Conservation (phyloP, 2,888 invertebrate genomes). For the Gonocerus acuteangulatus region DNA sequence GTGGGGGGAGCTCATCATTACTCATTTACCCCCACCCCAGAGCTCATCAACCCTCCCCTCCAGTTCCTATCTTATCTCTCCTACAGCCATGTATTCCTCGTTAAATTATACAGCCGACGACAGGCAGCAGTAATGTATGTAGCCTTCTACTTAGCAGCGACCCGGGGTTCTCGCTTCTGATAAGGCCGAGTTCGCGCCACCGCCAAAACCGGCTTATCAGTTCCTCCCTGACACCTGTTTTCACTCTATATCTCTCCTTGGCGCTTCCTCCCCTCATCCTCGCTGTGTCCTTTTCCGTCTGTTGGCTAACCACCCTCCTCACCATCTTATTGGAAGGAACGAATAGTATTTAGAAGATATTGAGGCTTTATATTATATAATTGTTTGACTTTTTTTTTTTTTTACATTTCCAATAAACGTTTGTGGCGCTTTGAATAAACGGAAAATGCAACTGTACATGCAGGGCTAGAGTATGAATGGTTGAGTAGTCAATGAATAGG, state of each 20-base stretch:
- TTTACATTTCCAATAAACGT: too few relatives aligned
- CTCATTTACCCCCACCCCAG: slow-evolving; percentile 27
- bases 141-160: slow-evolving; percentile 23
- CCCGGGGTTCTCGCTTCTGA: not conserved
- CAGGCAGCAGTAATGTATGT: slow-evolving; percentile 25
- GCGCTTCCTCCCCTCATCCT: not conserved
- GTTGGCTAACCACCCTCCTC: too few relatives aligned
- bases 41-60: slow-evolving; percentile 6
- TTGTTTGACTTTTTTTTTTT: too few relatives aligned
- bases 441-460: too few relatives aligned
- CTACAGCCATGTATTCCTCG: slow-evolving; percentile 33
- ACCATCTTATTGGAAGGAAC: too few relatives aligned
- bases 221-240: slow-evolving; percentile 5
- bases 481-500: too few relatives aligned
- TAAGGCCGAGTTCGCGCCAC: slow-evolving; percentile 15
- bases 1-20: slow-evolving; percentile 25
- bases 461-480: too few relatives aligned
- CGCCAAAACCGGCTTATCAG: not conserved
- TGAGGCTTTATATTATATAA: too few relatives aligned
- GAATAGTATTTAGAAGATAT: too few relatives aligned
- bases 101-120: slow-evolving; percentile 31
- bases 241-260: not conserved
- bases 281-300: too few relatives aligned
- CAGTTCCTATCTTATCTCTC: slow-evolving; percentile 31
- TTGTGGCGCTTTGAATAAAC: too few relatives aligned